A percentile compares a stretch with the other conserved stretches of the same genome.
Conservation (phyloP, 2,113 vertebrate species). For the Lycaon pictus region DNA sequence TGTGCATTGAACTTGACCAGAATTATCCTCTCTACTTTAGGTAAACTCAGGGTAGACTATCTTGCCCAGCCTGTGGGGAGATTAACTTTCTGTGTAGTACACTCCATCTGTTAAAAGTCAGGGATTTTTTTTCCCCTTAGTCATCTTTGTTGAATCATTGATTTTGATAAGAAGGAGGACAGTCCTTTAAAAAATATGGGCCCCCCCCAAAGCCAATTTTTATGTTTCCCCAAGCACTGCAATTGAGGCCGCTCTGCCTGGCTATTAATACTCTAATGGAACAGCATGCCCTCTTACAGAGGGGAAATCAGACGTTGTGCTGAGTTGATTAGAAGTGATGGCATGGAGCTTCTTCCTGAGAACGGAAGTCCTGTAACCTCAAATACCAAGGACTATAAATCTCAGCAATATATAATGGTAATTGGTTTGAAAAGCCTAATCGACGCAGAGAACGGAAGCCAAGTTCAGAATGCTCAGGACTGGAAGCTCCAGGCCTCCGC, state of each 20-base stretch:
- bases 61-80: background rate
- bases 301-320: conserved; percentile 80
- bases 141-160: conserved; percentile 61
- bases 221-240: conserved; percentile 76
- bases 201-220: conserved; percentile 70
- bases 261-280: conserved; percentile 82
- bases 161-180: conserved; percentile 60
- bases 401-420: conserved; percentile 75
- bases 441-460: conserved; percentile 78
- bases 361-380: conserved; percentile 77
- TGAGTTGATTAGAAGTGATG: conserved; percentile 83
- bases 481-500: conserved; percentile 63
- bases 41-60: background rate
- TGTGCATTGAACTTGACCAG: background rate
- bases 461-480: conserved; percentile 70
- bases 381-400: conserved; percentile 75
- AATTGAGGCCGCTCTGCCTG: conserved; percentile 73
- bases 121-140: background rate
- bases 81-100: background rate
- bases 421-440: conserved; percentile 79
- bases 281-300: conserved; percentile 69
- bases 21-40: background rate
- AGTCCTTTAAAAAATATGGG: conserved; percentile 72
- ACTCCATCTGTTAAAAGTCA: background rate
- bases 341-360: conserved; percentile 81